phyloP scores from a whole-genome alignment of 1,140 invertebrate species.

The Macrotrachela quadricornifera region DNA sequence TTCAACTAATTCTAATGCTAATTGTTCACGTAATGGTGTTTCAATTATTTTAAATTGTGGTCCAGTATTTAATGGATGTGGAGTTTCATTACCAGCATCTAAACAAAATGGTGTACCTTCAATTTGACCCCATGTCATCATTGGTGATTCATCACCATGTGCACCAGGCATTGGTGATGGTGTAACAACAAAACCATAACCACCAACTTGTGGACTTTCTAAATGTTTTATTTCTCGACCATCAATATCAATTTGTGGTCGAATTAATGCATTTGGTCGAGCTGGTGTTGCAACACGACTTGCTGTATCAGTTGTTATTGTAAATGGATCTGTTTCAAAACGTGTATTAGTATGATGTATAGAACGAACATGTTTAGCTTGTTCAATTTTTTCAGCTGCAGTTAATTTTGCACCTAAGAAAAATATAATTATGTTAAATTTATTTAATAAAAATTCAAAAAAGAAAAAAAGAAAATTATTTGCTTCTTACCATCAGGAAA shows the following conservation, averaged over 20 bases:
- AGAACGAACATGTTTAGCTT: constrained; percentile 47
- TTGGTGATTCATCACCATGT: constrained; percentile 57
- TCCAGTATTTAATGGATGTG: constrained; percentile 15
- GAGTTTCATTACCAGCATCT: constrained; percentile 31
- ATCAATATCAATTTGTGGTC: constrained; percentile 55
- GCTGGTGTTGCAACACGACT: constrained; percentile 38
- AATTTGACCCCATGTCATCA: constrained; percentile 98
- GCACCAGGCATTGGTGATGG: constrained; percentile 62
- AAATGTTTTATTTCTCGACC: constrained; percentile 49
- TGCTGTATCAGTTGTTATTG: constrained; percentile 48
- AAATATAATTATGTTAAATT: too few relatives aligned
- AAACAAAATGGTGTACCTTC: constrained; percentile 73
- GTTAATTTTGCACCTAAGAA: constrained; percentile 45
- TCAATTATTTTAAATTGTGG: constrained; percentile 52
- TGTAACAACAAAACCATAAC: constrained; percentile 57
- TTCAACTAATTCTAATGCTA: constrained; percentile 69
- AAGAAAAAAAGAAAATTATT: not conserved
- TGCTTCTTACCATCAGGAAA: constrained; percentile 53
- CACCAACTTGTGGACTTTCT: constrained; percentile 44
- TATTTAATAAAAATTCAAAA: not conserved
- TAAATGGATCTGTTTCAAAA: constrained; percentile 52
- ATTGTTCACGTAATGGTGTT: constrained; percentile 49
- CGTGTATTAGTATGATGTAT: constrained; percentile 64
- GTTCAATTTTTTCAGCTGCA: constrained; percentile 45
- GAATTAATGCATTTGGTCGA: not conserved